Percentiles rank a stretch among this genome's conserved stretches.
Evolutionary conservation across 2,113 vertebrate species (phyloP).

Genomic region (Antennarius striatus): DNA sequence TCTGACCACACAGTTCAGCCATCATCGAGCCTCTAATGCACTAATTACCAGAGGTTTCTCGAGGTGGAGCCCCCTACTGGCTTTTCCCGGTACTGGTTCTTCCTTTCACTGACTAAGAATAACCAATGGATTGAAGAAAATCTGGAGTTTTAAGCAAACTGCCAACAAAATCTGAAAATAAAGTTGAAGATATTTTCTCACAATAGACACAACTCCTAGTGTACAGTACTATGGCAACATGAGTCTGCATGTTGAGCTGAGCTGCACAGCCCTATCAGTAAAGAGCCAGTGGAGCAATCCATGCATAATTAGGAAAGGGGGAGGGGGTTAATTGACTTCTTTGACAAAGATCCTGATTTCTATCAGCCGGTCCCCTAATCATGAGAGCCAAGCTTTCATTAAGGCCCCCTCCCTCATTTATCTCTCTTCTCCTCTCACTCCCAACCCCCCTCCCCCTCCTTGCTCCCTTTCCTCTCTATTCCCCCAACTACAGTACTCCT

Average conservation of each 20-base stretch:
- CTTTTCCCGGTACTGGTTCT: conserved; percentile 22
- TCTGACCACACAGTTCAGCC: conserved; percentile 67
- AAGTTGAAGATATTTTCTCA: conserved; percentile 25
- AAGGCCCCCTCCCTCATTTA: conserved; percentile 59
- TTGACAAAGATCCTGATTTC: conserved; percentile 74
- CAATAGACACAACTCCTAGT: conserved; percentile 34
- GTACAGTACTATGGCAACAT: conserved; percentile 36
- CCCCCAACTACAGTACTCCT: conserved; percentile 31
- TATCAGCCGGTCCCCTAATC: conserved; percentile 71
- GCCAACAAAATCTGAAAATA: conserved; percentile 9
- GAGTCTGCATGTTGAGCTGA: conserved; percentile 66
- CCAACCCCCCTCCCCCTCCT: conserved; percentile 22
- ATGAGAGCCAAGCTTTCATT: conserved; percentile 63
- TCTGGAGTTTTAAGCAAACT: conserved; percentile 19
- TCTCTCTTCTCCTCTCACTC: conserved; percentile 52
- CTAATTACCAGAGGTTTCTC: conserved; percentile 52
- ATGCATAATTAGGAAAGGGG: conserved; percentile 65
- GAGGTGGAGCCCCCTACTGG: conserved; percentile 63
- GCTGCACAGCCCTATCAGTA: conserved; percentile 59
- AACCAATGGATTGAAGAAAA: conserved; percentile 16
- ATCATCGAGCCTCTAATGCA: conserved; percentile 51
- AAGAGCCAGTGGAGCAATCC: conserved; percentile 62
- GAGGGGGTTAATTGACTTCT: conserved; percentile 72
- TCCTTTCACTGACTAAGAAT: conserved; percentile 26
- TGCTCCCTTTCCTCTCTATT: conserved; percentile 6